These are phyloP conservation scores for Gonatopus flavifemur DNA, from an alignment of 1,140 invertebrate genomes.

Conservation along the genomic window DNA sequence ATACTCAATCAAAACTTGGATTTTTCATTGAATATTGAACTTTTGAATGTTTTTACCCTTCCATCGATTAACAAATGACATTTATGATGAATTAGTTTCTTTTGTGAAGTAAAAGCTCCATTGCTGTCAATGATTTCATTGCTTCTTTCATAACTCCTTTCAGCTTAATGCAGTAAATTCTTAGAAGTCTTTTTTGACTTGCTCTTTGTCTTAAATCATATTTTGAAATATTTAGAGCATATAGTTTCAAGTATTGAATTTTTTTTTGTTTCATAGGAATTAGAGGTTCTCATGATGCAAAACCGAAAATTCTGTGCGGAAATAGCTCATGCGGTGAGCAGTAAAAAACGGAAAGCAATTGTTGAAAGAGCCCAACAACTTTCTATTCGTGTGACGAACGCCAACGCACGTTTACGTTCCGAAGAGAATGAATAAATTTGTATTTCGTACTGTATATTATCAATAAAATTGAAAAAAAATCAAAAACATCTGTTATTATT, in stretches of 20 bases:
- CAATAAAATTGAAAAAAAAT: constrained; percentile 33
- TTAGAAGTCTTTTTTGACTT: not conserved
- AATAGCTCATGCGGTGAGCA: constrained; percentile 95
- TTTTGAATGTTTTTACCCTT: too few species aligned
- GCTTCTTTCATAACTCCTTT: too few species aligned
- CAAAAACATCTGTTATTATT: constrained; percentile 8
- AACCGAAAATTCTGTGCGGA: constrained; percentile 97
- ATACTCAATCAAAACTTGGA: too few species aligned
- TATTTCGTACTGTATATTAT: constrained; percentile 35
- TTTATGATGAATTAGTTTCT: too few species aligned
- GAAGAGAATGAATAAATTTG: constrained; percentile 94
- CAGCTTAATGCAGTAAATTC: not conserved
- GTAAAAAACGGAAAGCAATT: constrained; percentile 94
- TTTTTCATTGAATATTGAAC: too few species aligned
- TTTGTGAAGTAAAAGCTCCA: too few species aligned
- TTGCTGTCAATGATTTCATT: too few species aligned
- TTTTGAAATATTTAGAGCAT: not conserved
- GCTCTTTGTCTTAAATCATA: not conserved
- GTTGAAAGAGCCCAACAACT: constrained; percentile 96
- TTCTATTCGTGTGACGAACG: constrained; percentile 93
- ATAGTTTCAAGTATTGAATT: not conserved
- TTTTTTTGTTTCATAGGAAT: constrained; percentile 76
- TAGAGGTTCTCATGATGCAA: constrained; percentile 99
- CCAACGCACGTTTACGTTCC: constrained; percentile 90
- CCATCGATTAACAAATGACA: too few species aligned